These are phyloP conservation scores for Salvelinus sp. DNA, from an alignment of 2,113 vertebrate species.

Conservation along the genomic window DNA sequence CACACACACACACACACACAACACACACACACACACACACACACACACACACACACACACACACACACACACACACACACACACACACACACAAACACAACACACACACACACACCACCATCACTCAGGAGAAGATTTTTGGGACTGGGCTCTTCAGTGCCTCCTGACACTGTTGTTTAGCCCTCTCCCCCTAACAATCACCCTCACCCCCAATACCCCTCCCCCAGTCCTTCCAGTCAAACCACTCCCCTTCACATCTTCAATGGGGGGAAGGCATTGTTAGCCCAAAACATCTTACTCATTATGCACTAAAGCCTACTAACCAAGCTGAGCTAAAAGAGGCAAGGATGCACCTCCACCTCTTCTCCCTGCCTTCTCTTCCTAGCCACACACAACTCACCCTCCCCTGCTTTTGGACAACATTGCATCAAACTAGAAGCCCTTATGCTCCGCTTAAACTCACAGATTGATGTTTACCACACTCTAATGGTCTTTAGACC, in stretches of 20 bases:
- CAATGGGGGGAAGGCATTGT: slow-evolving; percentile 1
- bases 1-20: slow-evolving; percentile 1
- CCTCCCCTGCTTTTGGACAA: neutral
- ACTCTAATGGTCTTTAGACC: neutral
- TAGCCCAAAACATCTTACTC: neutral
- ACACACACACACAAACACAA: no score
- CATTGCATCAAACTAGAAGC: neutral
- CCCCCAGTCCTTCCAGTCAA: neutral
- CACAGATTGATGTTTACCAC: neutral
- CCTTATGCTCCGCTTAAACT: slow-evolving; percentile 1
- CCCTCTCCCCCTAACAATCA: slow-evolving; percentile 6
- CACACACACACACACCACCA: neutral
- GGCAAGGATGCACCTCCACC: neutral
- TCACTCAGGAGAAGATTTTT: neutral
- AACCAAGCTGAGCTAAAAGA: neutral
- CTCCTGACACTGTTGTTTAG: neutral
- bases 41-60: neutral
- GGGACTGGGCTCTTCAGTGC: neutral
- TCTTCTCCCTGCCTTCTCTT: neutral
- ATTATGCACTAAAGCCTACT: slow-evolving; percentile 1
- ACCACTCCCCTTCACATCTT: neutral
- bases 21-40: neutral
- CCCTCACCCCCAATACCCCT: neutral
- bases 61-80: slow-evolving; percentile 4
- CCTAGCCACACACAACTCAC: neutral